Base-by-base conservation (phyloP, 2,113 vertebrate genomes). In the Axis porcinus region DNA sequence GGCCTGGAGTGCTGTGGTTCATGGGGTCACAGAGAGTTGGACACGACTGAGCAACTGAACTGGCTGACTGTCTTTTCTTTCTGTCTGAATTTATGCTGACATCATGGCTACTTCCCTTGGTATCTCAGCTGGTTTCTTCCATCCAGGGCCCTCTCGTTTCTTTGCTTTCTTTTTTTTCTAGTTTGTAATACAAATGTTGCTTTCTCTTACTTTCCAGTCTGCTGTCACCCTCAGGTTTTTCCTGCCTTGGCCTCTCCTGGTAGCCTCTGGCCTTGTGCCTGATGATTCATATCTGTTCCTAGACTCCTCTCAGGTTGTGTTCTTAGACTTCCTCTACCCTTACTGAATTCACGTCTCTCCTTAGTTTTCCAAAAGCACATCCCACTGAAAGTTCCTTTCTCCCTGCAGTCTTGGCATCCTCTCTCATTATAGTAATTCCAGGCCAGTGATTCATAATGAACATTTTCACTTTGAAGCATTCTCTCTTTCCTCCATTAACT, bases 391-490 rank as follows among this genome's bases (percentile, higher is more conserved):
- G 2, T 82, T 64, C 27, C 76, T 55, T 89, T 52, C 27, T 86
- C n/a, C 50, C 14, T 86, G 45, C 28, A 76, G 13, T 85, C n/a
- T 95, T 70, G 57, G n/a, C 54, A 50, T 74, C 25, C 23, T 92
- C 50, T 91, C n/a, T 79, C 19, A n/a, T 95, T 60, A 58, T 9
- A 83, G 0, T 58, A 86, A 91, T 91, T 88, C 94, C 52, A 94
- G 85, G 43, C 50, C 33, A 89, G 43, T 64, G 45, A 96, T 82
- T 96, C 79, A 95, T 58, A 89, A 14, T 21, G 10, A 67, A 54
- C 28, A 43, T 96, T 95, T 94, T 47, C n/a, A 67, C 36, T 83
- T 96, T 96, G 62, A 91, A 96, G 14, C 47, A 76, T 95, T 93
- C 28, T 94, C 15, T 83, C 21, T 94, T 55, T 85, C 58, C 25